Evolutionary conservation across 2,797 vertebrate species (phyloP).

Genomic region (Toxotes lorentzi): DNA sequence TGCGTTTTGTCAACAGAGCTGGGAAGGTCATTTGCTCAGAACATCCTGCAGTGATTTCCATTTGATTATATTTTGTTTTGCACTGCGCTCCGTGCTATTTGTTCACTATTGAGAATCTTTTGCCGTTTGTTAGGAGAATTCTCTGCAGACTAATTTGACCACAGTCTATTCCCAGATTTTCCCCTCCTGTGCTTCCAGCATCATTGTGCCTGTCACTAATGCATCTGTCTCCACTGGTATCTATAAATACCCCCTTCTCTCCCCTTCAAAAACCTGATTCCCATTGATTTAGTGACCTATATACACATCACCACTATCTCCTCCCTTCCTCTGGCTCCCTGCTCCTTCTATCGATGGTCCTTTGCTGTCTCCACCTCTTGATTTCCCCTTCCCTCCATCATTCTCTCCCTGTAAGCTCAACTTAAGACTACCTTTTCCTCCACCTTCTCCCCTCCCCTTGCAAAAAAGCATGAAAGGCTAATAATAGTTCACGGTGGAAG

Average conservation of each 20-base stretch:
- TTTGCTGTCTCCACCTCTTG: conserved; percentile 69
- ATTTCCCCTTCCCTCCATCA: conserved; percentile 57
- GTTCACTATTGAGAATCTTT: conserved; percentile 60
- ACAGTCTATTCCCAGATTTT: conserved; percentile 58
- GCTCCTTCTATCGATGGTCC: conserved; percentile 70
- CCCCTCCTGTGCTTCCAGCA: conserved; percentile 57
- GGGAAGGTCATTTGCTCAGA: conserved; percentile 75
- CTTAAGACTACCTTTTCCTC: conserved; percentile 53
- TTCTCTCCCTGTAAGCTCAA: conserved; percentile 57
- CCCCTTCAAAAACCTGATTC: conserved; percentile 86
- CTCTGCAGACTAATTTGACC: conserved; percentile 72
- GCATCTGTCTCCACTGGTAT: conserved; percentile 79
- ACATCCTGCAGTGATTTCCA: conserved; percentile 72
- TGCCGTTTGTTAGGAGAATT: conserved; percentile 69
- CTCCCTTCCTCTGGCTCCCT: conserved; percentile 52
- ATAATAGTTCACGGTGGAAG: conserved; percentile 80
- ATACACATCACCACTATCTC: conserved; percentile 81
- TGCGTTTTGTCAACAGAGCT: conserved; percentile 64
- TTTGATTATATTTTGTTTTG: conserved; percentile 75
- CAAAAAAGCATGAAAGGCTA: conserved; percentile 76
- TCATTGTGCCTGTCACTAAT: conserved; percentile 78
- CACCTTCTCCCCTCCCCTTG: conserved; percentile 58
- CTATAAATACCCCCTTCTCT: conserved; percentile 85
- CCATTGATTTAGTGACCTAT: conserved; percentile 90
- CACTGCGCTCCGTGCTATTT: conserved; percentile 40